A percentile compares a stretch with the other conserved stretches of the same genome.
These are phyloP conservation scores for Neuroterus valhalla DNA, from an alignment of 1,140 invertebrate species.

Conservation along the genomic window DNA sequence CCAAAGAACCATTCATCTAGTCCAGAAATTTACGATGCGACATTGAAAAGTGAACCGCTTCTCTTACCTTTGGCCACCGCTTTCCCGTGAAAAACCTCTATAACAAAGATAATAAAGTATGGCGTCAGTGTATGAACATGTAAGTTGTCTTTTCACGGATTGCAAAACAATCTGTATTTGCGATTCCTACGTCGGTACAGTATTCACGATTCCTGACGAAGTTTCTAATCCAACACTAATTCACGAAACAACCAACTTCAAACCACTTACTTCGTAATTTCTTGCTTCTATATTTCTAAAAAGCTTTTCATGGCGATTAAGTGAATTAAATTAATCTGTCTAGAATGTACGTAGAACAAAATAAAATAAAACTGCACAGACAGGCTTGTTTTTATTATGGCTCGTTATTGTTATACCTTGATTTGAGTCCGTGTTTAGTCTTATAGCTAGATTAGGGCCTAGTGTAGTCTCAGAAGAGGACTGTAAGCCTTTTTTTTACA, in stretches of 20 bases:
- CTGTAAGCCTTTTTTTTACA: too few relatives aligned
- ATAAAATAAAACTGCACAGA: too few relatives aligned
- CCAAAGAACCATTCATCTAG: slow-evolving; percentile 58
- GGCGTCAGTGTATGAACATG: slow-evolving; percentile 14
- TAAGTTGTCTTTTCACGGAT: slow-evolving; percentile 13
- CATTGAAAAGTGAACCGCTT: slow-evolving; percentile 57
- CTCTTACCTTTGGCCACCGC: slow-evolving; percentile 80
- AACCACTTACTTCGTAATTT: background rate
- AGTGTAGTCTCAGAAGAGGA: too few relatives aligned
- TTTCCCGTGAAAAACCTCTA: slow-evolving; percentile 79
- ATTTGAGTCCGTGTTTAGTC: too few relatives aligned
- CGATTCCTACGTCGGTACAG: slow-evolving; percentile 36
- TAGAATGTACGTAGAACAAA: slow-evolving; percentile 1
- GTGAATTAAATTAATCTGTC: background rate
- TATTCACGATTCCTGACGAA: slow-evolving; percentile 25
- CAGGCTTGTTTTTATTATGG: too few relatives aligned
- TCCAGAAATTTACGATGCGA: slow-evolving; percentile 42
- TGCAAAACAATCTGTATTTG: slow-evolving; percentile 7
- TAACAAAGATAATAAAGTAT: slow-evolving; percentile 72
- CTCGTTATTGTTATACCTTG: background rate
- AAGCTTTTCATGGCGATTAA: background rate
- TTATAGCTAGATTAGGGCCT: too few relatives aligned
- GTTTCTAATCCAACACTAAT: background rate
- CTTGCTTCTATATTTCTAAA: background rate
- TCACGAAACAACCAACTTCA: background rate